Evolutionary conservation across 2,888 invertebrate species (phyloP), one percentile per base, ranked within the genome.

Genomic region (Callimorpha dominula): DNA sequence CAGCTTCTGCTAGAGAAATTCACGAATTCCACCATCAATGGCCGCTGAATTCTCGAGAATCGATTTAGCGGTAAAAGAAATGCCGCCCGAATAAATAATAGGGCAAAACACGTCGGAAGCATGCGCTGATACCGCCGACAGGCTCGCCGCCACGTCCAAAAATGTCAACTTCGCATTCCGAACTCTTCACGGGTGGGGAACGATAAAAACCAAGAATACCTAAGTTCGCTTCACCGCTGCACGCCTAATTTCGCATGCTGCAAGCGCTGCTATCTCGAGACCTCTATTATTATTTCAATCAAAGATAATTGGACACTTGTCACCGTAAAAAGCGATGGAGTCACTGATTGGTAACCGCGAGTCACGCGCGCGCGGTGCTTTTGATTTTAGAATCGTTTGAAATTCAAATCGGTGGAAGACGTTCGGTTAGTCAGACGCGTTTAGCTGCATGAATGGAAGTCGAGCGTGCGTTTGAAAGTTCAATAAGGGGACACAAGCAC

Each of bases 251-350:
- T 85, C 88, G 91, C 88, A 91, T 92, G 90, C 93, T 88, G 89
- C 82, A 84, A 86, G 87, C 90, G 90, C 86, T 86, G 85, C 81
- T 81, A 86, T 85, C 84, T 80, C 78, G 78, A 79, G 81, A 76
- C 85, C 86, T 90, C 92, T 92, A 93, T 94, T 93, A 94, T 94
- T 93, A 93, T 93, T 94, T 93, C 93, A 92, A 93, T 94, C 93
- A 90, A 86, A 89, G 89, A 91, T 94, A 94, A 94, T 94, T 94
- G 94, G 94, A 92, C 91, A 92, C 90, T 92, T 91, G 93, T 93
- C 92, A 87, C 90, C 87, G 88, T 92, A 91, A 92, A 92, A 92
- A 92, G 91, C 87, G 85, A 84, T 84, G 86, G 86, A 83, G 79
- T 82, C 86, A 82, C 88, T 86, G 87, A 85, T 86, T 85, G 86